Conservation (phyloP, 2,797 vertebrate species). For the Onychomys arenicola region DNA sequence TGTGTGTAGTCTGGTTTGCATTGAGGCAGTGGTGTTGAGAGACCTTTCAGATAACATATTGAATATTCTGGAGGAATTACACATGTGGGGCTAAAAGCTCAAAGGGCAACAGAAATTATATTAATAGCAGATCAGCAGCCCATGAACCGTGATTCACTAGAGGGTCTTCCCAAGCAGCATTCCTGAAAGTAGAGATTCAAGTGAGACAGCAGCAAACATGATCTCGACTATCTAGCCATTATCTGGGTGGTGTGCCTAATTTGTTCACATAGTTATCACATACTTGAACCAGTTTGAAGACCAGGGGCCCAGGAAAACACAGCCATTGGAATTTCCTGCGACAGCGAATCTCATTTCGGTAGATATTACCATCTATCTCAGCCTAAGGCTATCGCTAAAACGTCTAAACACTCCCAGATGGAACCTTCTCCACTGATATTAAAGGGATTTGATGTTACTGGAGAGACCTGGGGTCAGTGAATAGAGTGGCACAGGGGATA, state of each 20-base stretch:
- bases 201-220: slow-evolving; percentile 70
- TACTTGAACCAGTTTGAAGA: slow-evolving; percentile 82
- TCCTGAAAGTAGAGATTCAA: slow-evolving; percentile 59
- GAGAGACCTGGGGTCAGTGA: slow-evolving; percentile 85
- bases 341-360: slow-evolving; percentile 86
- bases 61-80: slow-evolving; percentile 87
- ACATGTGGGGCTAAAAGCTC: slow-evolving; percentile 85
- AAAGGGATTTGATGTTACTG: slow-evolving; percentile 87
- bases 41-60: slow-evolving; percentile 90
- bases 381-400: slow-evolving; percentile 87
- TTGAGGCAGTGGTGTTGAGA: slow-evolving; percentile 93
- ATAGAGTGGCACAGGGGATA: slow-evolving; percentile 79
- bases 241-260: slow-evolving; percentile 83
- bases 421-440: slow-evolving; percentile 84
- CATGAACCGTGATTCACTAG: slow-evolving; percentile 79
- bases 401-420: slow-evolving; percentile 89
- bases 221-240: slow-evolving; percentile 77
- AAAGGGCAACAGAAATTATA: slow-evolving; percentile 85
- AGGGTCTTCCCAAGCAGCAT: slow-evolving; percentile 63
- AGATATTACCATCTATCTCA: slow-evolving; percentile 85
- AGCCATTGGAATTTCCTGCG: slow-evolving; percentile 87
- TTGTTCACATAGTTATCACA: slow-evolving; percentile 86
- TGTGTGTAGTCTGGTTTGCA: slow-evolving; percentile 97
- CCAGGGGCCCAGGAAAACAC: slow-evolving; percentile 78
- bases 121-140: slow-evolving; percentile 86